Conservation (phyloP, 2,888 invertebrate genomes). For the Mythimna impura region DNA sequence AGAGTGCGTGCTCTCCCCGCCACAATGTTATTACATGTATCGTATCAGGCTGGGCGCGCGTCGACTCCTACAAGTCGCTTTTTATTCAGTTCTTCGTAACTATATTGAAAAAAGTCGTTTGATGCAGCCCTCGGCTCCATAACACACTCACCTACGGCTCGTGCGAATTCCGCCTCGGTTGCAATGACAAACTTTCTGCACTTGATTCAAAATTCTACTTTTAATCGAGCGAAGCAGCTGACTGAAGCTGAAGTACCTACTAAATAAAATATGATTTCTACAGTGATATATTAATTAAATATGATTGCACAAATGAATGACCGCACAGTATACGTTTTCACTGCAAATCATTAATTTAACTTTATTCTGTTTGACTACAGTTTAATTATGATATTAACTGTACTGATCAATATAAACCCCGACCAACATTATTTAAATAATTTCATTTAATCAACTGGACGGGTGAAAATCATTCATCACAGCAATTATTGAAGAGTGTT, state of each 20-base stretch:
- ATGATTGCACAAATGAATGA: conserved; percentile 16
- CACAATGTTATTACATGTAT: too few relatives aligned
- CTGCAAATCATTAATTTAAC: conserved; percentile 40
- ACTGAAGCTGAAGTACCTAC: background rate
- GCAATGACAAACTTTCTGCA: too few relatives aligned
- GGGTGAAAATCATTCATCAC: background rate
- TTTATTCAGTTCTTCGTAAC: too few relatives aligned
- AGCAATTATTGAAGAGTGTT: conserved; percentile 1
- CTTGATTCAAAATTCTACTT: too few relatives aligned
- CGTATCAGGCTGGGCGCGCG: too few relatives aligned
- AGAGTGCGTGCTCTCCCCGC: too few relatives aligned
- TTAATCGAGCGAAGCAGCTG: background rate
- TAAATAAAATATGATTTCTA: conserved; percentile 1
- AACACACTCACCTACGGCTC: too few relatives aligned
- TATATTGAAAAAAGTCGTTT: too few relatives aligned
- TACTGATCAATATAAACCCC: conserved; percentile 31
- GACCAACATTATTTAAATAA: conserved; percentile 34
- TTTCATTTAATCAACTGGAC: conserved; percentile 30
- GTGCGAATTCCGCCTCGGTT: too few relatives aligned
- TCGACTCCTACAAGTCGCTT: too few relatives aligned
- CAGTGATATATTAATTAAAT: conserved; percentile 38
- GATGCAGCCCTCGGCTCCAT: too few relatives aligned
- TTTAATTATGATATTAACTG: conserved; percentile 41
- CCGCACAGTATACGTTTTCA: conserved; percentile 23
- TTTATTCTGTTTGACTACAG: conserved; percentile 31